Conservation (phyloP, 2,888 invertebrate species). For the Isotomurus palustris region DNA sequence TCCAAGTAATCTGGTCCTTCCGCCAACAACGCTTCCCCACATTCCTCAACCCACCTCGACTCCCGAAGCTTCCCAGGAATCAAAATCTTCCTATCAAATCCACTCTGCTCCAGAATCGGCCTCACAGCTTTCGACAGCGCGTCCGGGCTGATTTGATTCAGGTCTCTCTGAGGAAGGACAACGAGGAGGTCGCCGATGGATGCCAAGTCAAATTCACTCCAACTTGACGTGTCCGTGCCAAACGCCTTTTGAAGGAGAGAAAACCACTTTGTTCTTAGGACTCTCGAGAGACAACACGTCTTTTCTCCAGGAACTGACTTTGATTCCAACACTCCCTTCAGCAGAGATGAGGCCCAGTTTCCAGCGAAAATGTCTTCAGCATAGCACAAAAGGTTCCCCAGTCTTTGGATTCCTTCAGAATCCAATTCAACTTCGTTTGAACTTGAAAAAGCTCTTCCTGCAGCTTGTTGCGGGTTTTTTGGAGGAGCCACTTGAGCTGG, state of each 20-base stretch:
- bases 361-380: constrained; percentile 27
- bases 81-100: constrained; percentile 13
- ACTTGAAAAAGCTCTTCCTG: not conserved
- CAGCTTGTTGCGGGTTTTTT: not conserved
- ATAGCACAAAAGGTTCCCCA: constrained; percentile 42
- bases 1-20: constrained; percentile 29
- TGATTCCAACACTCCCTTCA: constrained; percentile 36
- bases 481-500: not conserved
- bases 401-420: constrained; percentile 21
- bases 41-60: constrained; percentile 29
- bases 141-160: constrained; percentile 31
- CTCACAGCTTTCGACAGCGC: constrained; percentile 33
- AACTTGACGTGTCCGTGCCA: constrained; percentile 37
- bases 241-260: constrained; percentile 28
- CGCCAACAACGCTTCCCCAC: constrained; percentile 21
- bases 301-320: constrained; percentile 36
- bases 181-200: constrained; percentile 41
- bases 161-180: constrained; percentile 31
- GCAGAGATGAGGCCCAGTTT: constrained; percentile 18
- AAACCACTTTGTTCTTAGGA: constrained; percentile 31
- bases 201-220: constrained; percentile 36
- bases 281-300: constrained; percentile 36
- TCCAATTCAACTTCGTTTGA: constrained; percentile 9
- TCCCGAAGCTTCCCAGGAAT: constrained; percentile 24
- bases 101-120: constrained; percentile 35